phyloP scores from a whole-genome alignment of 2,888 invertebrate genomes.

The Pediacus dermestoides region DNA sequence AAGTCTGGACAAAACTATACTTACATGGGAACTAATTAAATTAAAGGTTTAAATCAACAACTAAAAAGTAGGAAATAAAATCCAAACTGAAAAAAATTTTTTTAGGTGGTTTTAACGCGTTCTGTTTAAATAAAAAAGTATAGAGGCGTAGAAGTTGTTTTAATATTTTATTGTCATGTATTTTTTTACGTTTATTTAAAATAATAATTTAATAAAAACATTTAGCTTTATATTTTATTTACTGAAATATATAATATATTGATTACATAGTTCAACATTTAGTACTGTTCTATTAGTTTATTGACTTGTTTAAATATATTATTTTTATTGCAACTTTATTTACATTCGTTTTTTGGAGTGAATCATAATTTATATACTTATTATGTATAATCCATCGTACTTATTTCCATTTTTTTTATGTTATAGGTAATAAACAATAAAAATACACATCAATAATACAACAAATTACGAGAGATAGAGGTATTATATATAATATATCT shows the following conservation, averaged over 20 bases:
- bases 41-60: too few relatives aligned
- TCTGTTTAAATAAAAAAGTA: neutral
- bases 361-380: too few relatives aligned
- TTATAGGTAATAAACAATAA: neutral
- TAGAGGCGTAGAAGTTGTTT: too few relatives aligned
- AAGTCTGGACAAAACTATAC: slow-evolving; percentile 17
- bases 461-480: too few relatives aligned
- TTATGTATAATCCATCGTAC: too few relatives aligned
- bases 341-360: slow-evolving; percentile 39
- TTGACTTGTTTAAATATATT: slow-evolving; percentile 36
- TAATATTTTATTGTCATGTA: slow-evolving; percentile 24
- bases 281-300: slow-evolving; percentile 32
- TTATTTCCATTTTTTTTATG: slow-evolving; percentile 4
- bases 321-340: slow-evolving; percentile 40
- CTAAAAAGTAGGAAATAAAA: slow-evolving; percentile 14
- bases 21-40: too few relatives aligned
- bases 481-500: too few relatives aligned
- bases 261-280: slow-evolving; percentile 39
- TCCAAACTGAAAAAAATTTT: slow-evolving; percentile 11
- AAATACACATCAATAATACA: neutral
- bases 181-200: slow-evolving; percentile 29
- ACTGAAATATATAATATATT: slow-evolving; percentile 36
- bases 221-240: slow-evolving; percentile 35
- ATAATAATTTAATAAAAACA: slow-evolving; percentile 31
- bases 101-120: neutral